Evolutionary conservation across 2,113 vertebrate genomes (phyloP).

Genomic region (Lagopus muta): DNA sequence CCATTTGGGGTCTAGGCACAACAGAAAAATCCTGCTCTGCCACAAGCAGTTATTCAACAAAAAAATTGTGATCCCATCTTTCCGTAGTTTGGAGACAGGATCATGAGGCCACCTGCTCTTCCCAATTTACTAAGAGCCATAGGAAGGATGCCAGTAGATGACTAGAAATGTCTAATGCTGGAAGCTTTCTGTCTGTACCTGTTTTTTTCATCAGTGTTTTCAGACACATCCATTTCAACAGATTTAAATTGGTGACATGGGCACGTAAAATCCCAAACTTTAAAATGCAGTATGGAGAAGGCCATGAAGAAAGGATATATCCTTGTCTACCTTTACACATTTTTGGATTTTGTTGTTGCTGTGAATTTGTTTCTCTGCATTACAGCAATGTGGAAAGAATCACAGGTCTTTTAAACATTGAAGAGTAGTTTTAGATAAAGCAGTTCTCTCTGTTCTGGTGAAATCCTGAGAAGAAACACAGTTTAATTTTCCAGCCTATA

Average conservation of each 20-base stretch:
- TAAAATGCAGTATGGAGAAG: not conserved
- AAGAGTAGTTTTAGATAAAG: not conserved
- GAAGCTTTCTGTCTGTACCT: not conserved
- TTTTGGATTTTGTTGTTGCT: not conserved
- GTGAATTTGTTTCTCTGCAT: not conserved
- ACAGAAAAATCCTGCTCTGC: not conserved
- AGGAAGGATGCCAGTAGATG: not conserved
- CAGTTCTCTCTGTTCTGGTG: not conserved
- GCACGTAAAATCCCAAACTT: not conserved
- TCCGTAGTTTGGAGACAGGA: not conserved
- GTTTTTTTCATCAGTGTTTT: not conserved
- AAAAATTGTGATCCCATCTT: not conserved
- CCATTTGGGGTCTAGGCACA: not conserved
- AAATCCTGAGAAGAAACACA: not conserved
- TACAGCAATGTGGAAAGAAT: not conserved
- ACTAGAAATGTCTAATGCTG: not conserved
- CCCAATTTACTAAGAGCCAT: not conserved
- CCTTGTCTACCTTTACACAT: not conserved
- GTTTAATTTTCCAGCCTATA: not conserved
- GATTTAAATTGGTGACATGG: not conserved
- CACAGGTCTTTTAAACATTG: not conserved
- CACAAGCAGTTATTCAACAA: not conserved
- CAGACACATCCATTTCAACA: not conserved
- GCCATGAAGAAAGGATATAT: not conserved
- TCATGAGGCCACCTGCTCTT: too few relatives aligned